These are phyloP conservation scores for Quiscalus mexicanus DNA, from an alignment of 2,113 vertebrate genomes.

Conservation along the genomic window DNA sequence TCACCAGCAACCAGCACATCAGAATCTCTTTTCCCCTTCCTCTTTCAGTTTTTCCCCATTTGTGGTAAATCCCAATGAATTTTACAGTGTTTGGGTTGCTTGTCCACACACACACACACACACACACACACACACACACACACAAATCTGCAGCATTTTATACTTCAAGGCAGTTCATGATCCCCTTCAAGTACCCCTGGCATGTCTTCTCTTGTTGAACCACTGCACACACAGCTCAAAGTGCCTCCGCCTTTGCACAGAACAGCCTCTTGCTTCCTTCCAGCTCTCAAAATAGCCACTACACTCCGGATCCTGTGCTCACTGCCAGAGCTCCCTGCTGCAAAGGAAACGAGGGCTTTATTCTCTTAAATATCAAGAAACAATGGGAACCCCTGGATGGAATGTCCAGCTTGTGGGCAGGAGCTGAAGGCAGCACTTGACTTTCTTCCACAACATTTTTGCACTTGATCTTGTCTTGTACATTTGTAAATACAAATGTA, in stretches of 20 bases:
- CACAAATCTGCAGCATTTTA: background rate
- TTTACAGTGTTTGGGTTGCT: background rate
- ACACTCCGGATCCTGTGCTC: background rate
- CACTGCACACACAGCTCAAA: background rate
- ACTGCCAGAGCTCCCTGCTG: constrained; percentile 53
- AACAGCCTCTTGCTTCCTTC: constrained; percentile 56
- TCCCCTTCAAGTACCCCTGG: background rate
- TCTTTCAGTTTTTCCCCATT: background rate
- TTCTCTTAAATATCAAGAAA: constrained; percentile 49
- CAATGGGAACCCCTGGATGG: constrained; percentile 57
- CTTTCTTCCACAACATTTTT: background rate
- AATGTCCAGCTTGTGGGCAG: constrained; percentile 32
- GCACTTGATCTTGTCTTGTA: background rate
- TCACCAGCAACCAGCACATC: background rate
- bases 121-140: background rate
- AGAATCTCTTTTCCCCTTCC: background rate
- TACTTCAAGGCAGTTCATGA: background rate
- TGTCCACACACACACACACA: background rate
- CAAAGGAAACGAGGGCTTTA: constrained; percentile 58
- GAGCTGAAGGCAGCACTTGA: background rate
- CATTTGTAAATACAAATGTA: background rate
- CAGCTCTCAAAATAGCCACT: constrained; percentile 64
- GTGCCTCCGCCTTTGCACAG: constrained; percentile 59
- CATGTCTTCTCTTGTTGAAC: background rate
- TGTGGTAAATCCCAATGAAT: background rate